Evolutionary conservation across 2,888 invertebrate genomes (phyloP), one percentile per base, ranked within the genome.

Genomic region (Rhingia campestris): DNA sequence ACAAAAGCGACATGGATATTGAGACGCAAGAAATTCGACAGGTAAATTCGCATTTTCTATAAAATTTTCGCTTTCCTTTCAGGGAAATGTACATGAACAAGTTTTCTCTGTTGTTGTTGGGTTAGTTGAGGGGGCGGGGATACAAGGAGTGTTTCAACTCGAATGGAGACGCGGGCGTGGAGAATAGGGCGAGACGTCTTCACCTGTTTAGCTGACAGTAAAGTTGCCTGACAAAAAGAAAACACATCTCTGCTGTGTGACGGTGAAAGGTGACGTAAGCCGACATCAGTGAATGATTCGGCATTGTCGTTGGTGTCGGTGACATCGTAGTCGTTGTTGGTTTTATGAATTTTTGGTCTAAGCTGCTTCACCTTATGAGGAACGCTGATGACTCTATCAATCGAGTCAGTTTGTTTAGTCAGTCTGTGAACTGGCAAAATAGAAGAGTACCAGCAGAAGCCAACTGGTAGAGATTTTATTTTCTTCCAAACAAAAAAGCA

Each of bases 1-100:
- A 64, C 47, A 67, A 56, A 63, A 72, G 67, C 33, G 43, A 54
- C 56, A 91, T 91, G 91, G 90, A 91, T 88, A 88, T 87, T 86
- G 91, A 91, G 88, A 89, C 91, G 84, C 91, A 89, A 88, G 91
- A 91, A 89, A 90, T 88, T 87, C 89, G 90, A 88, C 91, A 90
- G 91, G 90, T 90, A 89, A 89, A 37, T 75, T 59, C 9, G 5
- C 39, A 33, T 14, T 58, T 49, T 47, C n/a, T 22, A 66, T 43
- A 58, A 22, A 6, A 67, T 49, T 22, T 66, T 51, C 41, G 47
- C 22, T 49, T 66, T 66, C n/a, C 32, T 66, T 74, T 66, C 39
- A 66, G 64, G 33, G 9, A 63, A 47, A 43, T 22, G 22, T 22
- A 22, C 39, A 54, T 41, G 39, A 32, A n/a, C 45, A 63, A 43